Percentiles rank a stretch among this genome's conserved stretches.
These are phyloP conservation scores for Jordanella pulchra DNA, from an alignment of 2,797 vertebrate genomes.

Conservation along the genomic window DNA sequence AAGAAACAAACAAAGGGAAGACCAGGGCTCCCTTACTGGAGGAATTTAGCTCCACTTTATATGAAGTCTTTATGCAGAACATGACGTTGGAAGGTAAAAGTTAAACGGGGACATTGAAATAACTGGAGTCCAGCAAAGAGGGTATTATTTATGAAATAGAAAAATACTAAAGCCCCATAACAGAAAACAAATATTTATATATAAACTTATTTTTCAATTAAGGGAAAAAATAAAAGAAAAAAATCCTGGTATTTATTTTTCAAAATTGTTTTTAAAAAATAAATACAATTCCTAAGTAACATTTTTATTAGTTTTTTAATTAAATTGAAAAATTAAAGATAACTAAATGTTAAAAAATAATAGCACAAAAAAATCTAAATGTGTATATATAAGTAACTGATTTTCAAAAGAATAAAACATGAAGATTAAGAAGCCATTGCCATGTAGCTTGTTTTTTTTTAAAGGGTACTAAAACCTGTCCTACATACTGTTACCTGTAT, in stretches of 20 bases:
- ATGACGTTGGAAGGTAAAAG: conserved; percentile 5
- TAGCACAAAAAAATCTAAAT: not conserved
- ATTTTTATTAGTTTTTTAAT: not conserved
- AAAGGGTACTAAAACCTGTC: no score
- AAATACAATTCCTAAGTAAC: no score
- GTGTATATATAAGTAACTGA: not conserved
- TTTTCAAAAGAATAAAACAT: not conserved
- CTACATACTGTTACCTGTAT: no score
- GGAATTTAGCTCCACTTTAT: conserved; percentile 47
- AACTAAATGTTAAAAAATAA: not conserved
- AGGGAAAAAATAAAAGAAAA: not conserved
- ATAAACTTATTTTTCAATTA: not conserved
- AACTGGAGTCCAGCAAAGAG: not conserved
- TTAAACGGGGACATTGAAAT: not conserved
- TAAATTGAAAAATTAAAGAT: not conserved
- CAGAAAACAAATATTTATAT: not conserved
- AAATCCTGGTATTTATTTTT: not conserved
- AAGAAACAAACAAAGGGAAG: conserved; percentile 72
- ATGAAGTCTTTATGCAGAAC: not conserved
- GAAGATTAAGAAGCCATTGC: not conserved
- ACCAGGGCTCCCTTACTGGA: conserved; percentile 43
- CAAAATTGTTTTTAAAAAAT: not conserved
- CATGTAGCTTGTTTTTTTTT: not conserved
- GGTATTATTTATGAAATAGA: not conserved
- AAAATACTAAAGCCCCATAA: not conserved